phyloP scores from a whole-genome alignment of 53 echinoderm and acorn worm genomes.

The Paelopatides confundens region DNA sequence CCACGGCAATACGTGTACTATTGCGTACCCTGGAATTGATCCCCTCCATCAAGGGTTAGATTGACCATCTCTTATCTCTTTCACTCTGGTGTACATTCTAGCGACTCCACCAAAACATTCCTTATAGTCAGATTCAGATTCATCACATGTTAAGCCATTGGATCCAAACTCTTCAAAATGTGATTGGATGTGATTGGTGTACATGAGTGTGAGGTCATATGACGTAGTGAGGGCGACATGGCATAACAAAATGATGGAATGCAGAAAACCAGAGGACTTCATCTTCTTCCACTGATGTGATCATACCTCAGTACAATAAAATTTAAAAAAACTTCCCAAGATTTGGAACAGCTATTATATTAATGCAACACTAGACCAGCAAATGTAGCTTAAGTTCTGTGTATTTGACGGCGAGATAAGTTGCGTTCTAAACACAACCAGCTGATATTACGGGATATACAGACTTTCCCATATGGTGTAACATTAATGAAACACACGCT shows the following conservation, averaged over 20 bases:
- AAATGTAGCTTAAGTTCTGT: too few species aligned
- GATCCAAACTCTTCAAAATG: slow-evolving; percentile 74
- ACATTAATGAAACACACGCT: too few species aligned
- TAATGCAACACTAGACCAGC: too few species aligned
- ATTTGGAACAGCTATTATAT: too few species aligned
- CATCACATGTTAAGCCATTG: slow-evolving; percentile 64
- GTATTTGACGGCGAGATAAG: too few species aligned
- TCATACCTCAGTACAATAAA: not conserved
- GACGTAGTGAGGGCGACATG: slow-evolving; percentile 25
- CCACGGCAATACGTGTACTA: slow-evolving; percentile 88
- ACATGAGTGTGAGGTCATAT: slow-evolving; percentile 75
- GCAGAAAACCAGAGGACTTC: not conserved
- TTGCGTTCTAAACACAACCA: too few species aligned
- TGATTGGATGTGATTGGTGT: slow-evolving; percentile 85
- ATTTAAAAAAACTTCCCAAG: too few species aligned
- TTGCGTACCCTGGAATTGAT: slow-evolving; percentile 86
- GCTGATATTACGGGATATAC: too few species aligned
- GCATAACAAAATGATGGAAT: not conserved
- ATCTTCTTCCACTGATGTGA: not conserved
- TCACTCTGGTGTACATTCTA: slow-evolving; percentile 58
- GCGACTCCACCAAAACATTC: slow-evolving; percentile 87
- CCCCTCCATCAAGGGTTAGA: slow-evolving; percentile 85
- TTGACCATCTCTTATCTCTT: slow-evolving; percentile 51
- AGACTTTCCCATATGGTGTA: too few species aligned
- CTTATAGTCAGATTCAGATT: slow-evolving; percentile 42